These are phyloP conservation scores for Poeciliopsis occidentalis DNA, from an alignment of 2,113 vertebrate genomes.

Conservation along the genomic window DNA sequence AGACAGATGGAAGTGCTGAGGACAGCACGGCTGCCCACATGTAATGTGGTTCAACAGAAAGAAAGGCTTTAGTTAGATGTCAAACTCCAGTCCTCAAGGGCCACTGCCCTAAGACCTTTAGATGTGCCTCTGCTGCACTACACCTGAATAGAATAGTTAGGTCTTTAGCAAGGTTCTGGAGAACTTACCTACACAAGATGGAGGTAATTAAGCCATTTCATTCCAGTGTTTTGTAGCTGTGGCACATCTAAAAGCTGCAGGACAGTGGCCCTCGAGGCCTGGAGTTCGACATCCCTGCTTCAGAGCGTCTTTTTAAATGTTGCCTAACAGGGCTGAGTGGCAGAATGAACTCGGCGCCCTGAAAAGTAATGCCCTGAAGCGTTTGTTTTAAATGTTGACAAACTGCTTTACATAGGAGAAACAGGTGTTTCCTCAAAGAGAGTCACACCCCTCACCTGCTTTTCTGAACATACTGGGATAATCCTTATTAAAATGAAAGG, in stretches of 20 bases:
- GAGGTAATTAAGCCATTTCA: too few relatives aligned
- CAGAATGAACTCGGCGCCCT: background rate
- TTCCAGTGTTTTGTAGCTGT: too few relatives aligned
- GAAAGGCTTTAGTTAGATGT: conserved; percentile 9
- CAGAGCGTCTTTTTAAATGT: conserved; percentile 7
- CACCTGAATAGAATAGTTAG: too few relatives aligned
- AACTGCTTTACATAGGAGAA: conserved; percentile 17
- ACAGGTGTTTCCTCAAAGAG: conserved; percentile 33
- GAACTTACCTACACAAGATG: too few relatives aligned
- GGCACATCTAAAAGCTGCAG: too few relatives aligned
- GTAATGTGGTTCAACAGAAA: conserved; percentile 31
- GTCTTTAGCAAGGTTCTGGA: too few relatives aligned
- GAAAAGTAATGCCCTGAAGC: background rate
- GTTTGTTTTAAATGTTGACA: conserved; percentile 22
- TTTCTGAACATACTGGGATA: conserved; percentile 5
- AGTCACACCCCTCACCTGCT: conserved; percentile 37
- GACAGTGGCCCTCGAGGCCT: too few relatives aligned
- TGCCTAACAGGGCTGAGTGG: background rate
- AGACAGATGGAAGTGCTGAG: conserved; percentile 49
- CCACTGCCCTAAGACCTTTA: too few relatives aligned
- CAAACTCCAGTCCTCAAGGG: too few relatives aligned
- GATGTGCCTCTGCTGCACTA: too few relatives aligned
- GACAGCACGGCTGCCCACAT: conserved; percentile 48
- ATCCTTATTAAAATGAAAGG: conserved; percentile 12
- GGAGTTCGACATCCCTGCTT: background rate